Evolutionary conservation across 2,113 vertebrate species (phyloP).

Genomic region (Lepus americanus): DNA sequence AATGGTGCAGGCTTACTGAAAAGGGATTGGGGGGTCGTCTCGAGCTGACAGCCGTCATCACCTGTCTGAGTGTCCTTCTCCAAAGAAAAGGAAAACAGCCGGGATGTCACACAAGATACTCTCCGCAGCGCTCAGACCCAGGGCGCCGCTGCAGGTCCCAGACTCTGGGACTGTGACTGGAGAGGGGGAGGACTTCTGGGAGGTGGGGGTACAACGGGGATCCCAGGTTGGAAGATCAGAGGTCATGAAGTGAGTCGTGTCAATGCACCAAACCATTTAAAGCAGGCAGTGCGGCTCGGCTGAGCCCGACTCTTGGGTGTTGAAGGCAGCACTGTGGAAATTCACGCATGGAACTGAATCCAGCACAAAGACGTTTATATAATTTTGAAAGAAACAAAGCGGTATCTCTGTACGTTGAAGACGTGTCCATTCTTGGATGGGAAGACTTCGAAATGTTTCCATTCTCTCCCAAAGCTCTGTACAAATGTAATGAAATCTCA

Average conservation of each 20-base stretch:
- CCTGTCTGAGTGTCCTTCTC: neutral
- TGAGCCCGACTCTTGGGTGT: neutral
- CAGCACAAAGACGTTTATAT: conserved; percentile 21
- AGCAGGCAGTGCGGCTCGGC: neutral
- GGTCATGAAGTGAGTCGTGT: neutral
- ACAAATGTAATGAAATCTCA: conserved; percentile 50
- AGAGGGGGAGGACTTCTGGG: neutral
- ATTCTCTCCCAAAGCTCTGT: neutral
- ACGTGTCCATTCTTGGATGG: neutral
- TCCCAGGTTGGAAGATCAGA: neutral
- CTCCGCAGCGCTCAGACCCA: neutral
- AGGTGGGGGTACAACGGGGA: neutral
- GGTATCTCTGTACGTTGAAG: conserved; percentile 12
- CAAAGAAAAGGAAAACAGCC: conserved; percentile 24
- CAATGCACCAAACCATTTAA: neutral
- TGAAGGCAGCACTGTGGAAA: conserved; percentile 46
- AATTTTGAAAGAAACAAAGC: conserved; percentile 58
- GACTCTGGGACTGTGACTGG: neutral
- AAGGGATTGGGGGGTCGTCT: neutral
- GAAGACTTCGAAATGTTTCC: conserved; percentile 46
- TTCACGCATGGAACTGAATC: neutral
- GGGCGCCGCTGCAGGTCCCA: neutral
- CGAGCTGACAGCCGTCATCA: neutral
- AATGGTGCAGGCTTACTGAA: neutral
- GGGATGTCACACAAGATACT: neutral